Base-by-base conservation (phyloP, 2,888 invertebrate species). In the Xestia sexstrigata region DNA sequence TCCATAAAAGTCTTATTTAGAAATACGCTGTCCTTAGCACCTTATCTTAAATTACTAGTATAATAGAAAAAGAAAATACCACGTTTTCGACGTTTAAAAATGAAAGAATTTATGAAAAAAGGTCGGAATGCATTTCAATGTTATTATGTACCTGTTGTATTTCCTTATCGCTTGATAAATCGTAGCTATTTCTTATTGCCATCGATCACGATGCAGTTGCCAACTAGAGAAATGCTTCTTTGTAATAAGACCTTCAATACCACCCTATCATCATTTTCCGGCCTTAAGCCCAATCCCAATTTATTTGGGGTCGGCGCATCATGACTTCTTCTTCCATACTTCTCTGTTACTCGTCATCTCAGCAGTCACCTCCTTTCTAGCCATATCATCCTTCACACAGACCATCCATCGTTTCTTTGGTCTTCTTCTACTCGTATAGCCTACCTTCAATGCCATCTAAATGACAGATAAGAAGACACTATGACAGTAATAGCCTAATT, bases 61-160 rank as follows among this genome's bases (percentile, higher is more conserved):
- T 65, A 35, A 2, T 42, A 42, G 8, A 42, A 15, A 26, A 62
- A 65, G 11, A 65, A n/a, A 58, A 74, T 13, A 45, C 1, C 20
- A 20, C 26, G 8, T 26, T 47, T 74, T 26, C 35, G n/a, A 45
- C 35, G 20, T 35, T 77, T 26, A 26, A 39, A 71, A 79, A 45
- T 70, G 9, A 20, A 62, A 35, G 15, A 17, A 35, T 35, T 2
- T 4, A 35, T 35, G 35, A 35, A 35, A 35, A 26, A 58, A 67
- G 47, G n/a, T 70, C 65, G 35, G n/a, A 15, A 20, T 66, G 30
- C 55, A 70, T 58, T 78, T 78, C 30, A 49, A 45, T 69, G 17
- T 20, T 30, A n/a, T 20, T 30, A n/a, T 8, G 9, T 39, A 70
- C 67, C 66, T 72, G 79, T 79, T 79, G 78, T 66, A 70, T 70